Percentiles rank a stretch among this genome's conserved stretches.
Conservation (phyloP, 2,888 invertebrate species). For the Drosophila ustulata region DNA sequence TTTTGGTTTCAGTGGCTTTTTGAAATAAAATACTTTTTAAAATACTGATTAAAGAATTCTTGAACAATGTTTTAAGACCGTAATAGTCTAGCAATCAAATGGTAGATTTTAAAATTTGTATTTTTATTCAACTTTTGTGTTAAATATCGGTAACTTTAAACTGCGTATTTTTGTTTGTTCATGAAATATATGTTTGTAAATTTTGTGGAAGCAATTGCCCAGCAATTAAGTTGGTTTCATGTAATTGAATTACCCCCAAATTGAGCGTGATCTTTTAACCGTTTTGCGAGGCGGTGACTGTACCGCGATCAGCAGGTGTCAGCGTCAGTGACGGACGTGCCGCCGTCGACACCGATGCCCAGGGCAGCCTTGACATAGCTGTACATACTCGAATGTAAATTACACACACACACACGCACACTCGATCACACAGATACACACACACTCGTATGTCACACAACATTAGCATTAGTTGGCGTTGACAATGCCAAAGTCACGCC, state of each 20-base stretch:
- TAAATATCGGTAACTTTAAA: too few species aligned
- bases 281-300: neutral
- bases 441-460: slow-evolving; percentile 32
- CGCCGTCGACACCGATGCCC: slow-evolving; percentile 12
- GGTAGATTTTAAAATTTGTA: too few species aligned
- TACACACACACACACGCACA: slow-evolving; percentile 20
- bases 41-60: too few species aligned
- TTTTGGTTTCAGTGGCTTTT: too few species aligned
- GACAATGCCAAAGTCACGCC: slow-evolving; percentile 76
- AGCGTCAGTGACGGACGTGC: slow-evolving; percentile 18
- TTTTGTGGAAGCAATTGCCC: too few species aligned
- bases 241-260: neutral
- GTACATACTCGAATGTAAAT: neutral
- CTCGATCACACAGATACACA: slow-evolving; percentile 13
- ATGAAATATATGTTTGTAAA: too few species aligned
- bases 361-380: slow-evolving; percentile 55
- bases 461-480: slow-evolving; percentile 49
- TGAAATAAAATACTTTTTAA: too few species aligned
- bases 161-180: too few species aligned
- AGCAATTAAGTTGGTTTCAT: neutral
- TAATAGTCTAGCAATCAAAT: too few species aligned
- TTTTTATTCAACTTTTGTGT: too few species aligned
- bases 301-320: slow-evolving; percentile 40
- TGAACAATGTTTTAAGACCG: too few species aligned
- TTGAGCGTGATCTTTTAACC: slow-evolving; percentile 6